These are phyloP conservation scores for Oreohelix idahoensis DNA, from an alignment of 1,140 invertebrate genomes.

Conservation along the genomic window DNA sequence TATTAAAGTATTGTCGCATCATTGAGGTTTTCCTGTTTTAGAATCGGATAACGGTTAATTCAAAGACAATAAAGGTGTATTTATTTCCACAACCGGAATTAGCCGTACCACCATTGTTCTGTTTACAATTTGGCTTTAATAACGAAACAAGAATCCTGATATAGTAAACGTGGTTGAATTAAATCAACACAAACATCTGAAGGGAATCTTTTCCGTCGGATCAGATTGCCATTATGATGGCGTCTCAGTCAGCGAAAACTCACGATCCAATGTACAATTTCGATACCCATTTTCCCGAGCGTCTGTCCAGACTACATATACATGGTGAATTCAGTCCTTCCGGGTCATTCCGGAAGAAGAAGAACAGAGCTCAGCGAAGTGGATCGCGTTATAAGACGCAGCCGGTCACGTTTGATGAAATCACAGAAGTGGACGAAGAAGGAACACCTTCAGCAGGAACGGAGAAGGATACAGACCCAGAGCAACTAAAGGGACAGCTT, in stretches of 20 bases:
- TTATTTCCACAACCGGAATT: too few relatives aligned
- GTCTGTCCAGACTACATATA: constrained; percentile 77
- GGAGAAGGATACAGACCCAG: constrained; percentile 23
- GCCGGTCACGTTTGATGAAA: constrained; percentile 84
- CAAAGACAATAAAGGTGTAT: too few relatives aligned
- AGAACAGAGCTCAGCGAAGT: constrained; percentile 53
- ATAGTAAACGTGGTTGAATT: too few relatives aligned
- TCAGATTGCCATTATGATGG: constrained; percentile 33
- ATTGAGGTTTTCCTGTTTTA: too few relatives aligned
- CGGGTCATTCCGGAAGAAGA: constrained; percentile 49
- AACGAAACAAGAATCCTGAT: too few relatives aligned
- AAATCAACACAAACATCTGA: too few relatives aligned
- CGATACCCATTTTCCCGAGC: constrained; percentile 82
- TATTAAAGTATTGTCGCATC: too few relatives aligned
- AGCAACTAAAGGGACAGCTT: constrained; percentile 59
- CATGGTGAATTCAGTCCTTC: constrained; percentile 57
- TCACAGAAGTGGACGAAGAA: constrained; percentile 77
- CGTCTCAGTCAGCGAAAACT: constrained; percentile 47
- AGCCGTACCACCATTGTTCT: too few relatives aligned
- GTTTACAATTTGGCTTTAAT: too few relatives aligned
- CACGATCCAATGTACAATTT: constrained; percentile 74
- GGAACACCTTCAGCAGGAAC: constrained; percentile 7
- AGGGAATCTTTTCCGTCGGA: too few relatives aligned
- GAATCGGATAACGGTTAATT: too few relatives aligned
- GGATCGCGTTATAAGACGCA: constrained; percentile 79